Evolutionary conservation across 2,888 invertebrate genomes (phyloP).

Genomic region (Thumatha senex): DNA sequence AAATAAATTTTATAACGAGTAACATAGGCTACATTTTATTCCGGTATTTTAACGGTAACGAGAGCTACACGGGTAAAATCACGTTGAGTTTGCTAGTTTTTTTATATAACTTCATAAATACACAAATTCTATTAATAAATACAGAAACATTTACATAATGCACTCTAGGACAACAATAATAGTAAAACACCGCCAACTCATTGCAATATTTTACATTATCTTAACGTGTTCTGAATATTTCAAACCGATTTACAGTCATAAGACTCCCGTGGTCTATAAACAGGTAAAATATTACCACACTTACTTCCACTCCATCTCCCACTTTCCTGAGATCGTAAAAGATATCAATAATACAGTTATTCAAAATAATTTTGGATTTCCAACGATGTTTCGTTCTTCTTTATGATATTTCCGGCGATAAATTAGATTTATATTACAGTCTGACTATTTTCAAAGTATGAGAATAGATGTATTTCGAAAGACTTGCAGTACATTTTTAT

Average conservation of each 20-base stretch:
- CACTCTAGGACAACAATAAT: constrained; percentile 1
- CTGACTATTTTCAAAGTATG: too few species aligned
- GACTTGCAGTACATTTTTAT: too few species aligned
- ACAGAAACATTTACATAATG: background rate
- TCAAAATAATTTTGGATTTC: background rate
- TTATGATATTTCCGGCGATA: background rate
- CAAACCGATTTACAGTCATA: background rate
- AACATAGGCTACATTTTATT: too few species aligned
- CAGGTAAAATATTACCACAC: background rate
- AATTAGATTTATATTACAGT: too few species aligned
- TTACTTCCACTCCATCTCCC: background rate
- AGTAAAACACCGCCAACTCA: background rate
- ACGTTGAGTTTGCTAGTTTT: too few species aligned
- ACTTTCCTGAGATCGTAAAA: background rate
- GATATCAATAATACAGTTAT: background rate
- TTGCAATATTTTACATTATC: background rate
- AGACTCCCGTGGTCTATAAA: background rate
- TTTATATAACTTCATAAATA: background rate
- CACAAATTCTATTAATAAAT: background rate
- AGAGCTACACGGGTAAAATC: too few species aligned
- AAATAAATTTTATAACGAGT: too few species aligned
- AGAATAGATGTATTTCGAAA: too few species aligned
- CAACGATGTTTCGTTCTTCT: background rate
- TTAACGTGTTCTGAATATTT: constrained; percentile 1
- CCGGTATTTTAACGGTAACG: too few species aligned